Percentiles rank a stretch among this genome's conserved stretches.
phyloP scores from a whole-genome alignment of 1,140 invertebrate genomes.

The Olivierus martensii region DNA sequence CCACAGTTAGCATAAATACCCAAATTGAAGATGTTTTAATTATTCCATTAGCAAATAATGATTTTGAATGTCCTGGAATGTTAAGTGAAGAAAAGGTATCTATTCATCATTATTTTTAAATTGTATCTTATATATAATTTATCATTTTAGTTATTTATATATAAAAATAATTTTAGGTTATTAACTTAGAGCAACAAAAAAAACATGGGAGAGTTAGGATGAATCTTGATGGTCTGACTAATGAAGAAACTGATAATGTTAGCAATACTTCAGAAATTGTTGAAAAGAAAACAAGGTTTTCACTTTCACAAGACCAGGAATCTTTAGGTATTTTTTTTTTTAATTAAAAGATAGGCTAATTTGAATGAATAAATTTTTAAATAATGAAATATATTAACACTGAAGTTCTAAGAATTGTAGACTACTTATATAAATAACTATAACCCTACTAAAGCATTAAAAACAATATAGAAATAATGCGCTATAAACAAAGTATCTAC shows the following conservation, averaged over 20 bases:
- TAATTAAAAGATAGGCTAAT: too few species aligned
- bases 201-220: slow-evolving; percentile 18
- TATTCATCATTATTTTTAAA: too few species aligned
- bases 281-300: slow-evolving; percentile 47
- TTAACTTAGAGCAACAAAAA: slow-evolving; percentile 26
- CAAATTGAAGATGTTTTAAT: slow-evolving; percentile 42
- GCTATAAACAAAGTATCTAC: too few species aligned
- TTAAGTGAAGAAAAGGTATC: slow-evolving; percentile 54
- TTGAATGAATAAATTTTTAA: too few species aligned
- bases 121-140: neutral
- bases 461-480: too few species aligned
- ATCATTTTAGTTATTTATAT: neutral
- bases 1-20: neutral
- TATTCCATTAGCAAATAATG: slow-evolving; percentile 41
- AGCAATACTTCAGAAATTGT: slow-evolving; percentile 15
- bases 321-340: slow-evolving; percentile 41
- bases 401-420: too few species aligned
- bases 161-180: slow-evolving; percentile 19
- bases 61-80: slow-evolving; percentile 47
- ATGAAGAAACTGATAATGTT: slow-evolving; percentile 15
- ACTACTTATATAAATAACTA: too few species aligned
- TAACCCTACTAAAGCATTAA: too few species aligned
- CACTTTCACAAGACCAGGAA: slow-evolving; percentile 78
- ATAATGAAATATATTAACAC: too few species aligned
- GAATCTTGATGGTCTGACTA: slow-evolving; percentile 16